Conservation (phyloP, 2,797 vertebrate species). For the Hirundo rustica region DNA sequence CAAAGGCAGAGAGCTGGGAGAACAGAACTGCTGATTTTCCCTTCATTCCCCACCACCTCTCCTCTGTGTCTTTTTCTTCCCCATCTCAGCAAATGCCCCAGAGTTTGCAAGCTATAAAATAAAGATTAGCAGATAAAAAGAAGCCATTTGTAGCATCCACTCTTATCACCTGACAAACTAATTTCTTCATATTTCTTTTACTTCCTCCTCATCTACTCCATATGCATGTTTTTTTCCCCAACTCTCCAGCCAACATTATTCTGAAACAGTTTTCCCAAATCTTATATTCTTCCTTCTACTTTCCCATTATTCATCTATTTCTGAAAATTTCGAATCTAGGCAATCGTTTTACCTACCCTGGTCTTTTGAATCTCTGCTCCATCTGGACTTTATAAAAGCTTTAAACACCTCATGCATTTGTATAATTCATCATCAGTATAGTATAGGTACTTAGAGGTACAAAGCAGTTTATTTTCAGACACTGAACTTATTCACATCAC, state of each 20-base stretch:
- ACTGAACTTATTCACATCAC: not conserved
- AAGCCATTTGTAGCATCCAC: not conserved
- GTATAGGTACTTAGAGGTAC: not conserved
- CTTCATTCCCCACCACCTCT: not conserved
- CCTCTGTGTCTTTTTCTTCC: not conserved
- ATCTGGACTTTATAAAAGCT: not conserved
- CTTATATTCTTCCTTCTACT: not conserved
- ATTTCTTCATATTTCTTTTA: not conserved
- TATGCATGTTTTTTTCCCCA: not conserved
- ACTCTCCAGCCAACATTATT: not conserved
- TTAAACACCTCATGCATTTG: not conserved
- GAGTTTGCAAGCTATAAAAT: not conserved
- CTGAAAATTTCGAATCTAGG: not conserved
- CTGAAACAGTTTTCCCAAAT: not conserved
- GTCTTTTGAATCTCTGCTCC: not conserved
- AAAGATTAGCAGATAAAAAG: not conserved
- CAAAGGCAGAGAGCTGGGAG: not conserved
- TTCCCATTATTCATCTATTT: not conserved
- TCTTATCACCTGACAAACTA: not conserved
- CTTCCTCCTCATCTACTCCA: not conserved
- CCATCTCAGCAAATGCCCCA: not conserved
- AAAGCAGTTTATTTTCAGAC: not conserved
- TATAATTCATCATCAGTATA: not conserved
- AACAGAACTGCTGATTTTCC: not conserved
- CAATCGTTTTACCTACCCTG: not conserved